A percentile compares a stretch with the other conserved stretches of the same genome.
phyloP scores from a whole-genome alignment of 1,140 invertebrate species.

The Euglossa dilemma region DNA sequence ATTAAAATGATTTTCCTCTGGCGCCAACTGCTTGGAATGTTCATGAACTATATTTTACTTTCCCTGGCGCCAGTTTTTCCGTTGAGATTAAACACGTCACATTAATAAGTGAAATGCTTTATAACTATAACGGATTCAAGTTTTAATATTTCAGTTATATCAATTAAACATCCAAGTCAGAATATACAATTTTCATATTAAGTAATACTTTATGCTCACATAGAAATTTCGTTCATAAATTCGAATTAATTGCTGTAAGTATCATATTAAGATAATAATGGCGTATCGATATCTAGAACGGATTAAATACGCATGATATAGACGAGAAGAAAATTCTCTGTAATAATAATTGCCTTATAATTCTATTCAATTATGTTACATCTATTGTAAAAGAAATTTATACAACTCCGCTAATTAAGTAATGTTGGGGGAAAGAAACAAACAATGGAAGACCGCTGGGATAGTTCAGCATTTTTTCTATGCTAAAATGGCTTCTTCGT shows the following conservation, averaged over 20 bases:
- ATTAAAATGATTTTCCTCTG: neutral
- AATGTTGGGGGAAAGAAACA: neutral
- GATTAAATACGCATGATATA: neutral
- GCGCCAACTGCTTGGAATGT: conserved; percentile 25
- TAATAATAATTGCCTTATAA: neutral
- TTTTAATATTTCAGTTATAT: neutral
- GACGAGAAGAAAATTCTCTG: neutral
- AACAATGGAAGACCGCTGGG: conserved; percentile 28
- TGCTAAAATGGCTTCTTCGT: conserved; percentile 68
- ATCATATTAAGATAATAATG: neutral
- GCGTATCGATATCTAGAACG: neutral
- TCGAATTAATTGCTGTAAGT: neutral
- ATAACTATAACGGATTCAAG: neutral
- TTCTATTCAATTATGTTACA: neutral
- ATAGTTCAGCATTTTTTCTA: conserved; percentile 11
- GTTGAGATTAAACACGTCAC: neutral
- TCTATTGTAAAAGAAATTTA: neutral
- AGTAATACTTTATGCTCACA: neutral
- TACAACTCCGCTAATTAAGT: neutral
- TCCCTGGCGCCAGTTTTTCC: neutral
- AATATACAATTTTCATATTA: neutral
- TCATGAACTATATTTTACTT: conserved; percentile 4
- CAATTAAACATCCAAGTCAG: neutral
- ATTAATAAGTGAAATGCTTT: neutral
- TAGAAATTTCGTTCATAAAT: neutral